Percentiles rank a stretch among this genome's conserved stretches.
phyloP scores from a whole-genome alignment of 2,113 vertebrate genomes.

The Calonectris borealis region DNA sequence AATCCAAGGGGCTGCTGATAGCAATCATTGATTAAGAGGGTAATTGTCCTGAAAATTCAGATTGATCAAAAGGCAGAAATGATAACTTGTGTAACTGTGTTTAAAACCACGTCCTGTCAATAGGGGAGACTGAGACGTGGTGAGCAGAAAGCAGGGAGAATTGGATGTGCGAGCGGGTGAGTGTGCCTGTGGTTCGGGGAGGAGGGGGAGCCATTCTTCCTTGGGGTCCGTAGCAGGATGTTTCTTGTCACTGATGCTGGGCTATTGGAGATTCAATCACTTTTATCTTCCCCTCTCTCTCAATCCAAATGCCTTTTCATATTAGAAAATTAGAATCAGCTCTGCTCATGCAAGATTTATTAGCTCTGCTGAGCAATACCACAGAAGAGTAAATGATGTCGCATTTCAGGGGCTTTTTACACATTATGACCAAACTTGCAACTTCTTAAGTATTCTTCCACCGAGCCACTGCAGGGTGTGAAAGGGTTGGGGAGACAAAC shows the following conservation, averaged over 20 bases:
- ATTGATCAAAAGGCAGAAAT: conserved; percentile 85
- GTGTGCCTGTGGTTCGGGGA: conserved; percentile 24
- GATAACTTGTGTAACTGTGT: conserved; percentile 83
- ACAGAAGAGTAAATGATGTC: conserved; percentile 82
- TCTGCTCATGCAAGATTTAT: conserved; percentile 86
- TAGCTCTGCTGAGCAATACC: conserved; percentile 81
- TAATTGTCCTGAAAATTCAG: conserved; percentile 84
- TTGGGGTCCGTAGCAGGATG: conserved; percentile 76
- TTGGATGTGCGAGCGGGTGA: conserved; percentile 64
- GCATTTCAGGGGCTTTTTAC: conserved; percentile 79
- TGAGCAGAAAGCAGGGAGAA: conserved; percentile 70
- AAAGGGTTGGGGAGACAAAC: conserved; percentile 32
- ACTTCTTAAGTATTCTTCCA: conserved; percentile 63
- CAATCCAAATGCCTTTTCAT: conserved; percentile 85
- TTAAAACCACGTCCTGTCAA: conserved; percentile 80
- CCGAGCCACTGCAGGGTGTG: conserved; percentile 32
- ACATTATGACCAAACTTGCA: conserved; percentile 74
- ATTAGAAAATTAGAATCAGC: conserved; percentile 85
- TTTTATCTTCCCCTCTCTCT: conserved; percentile 82
- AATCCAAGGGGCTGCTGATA: conserved; percentile 78
- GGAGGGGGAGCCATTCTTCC: conserved; percentile 72
- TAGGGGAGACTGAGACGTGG: conserved; percentile 76
- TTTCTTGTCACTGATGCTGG: conserved; percentile 79
- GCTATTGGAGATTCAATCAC: conserved; percentile 84
- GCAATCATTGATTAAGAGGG: conserved; percentile 85